A percentile compares a stretch with the other conserved stretches of the same genome.
phyloP scores from a whole-genome alignment of 2,888 invertebrate species.

The Papilio gigon region DNA sequence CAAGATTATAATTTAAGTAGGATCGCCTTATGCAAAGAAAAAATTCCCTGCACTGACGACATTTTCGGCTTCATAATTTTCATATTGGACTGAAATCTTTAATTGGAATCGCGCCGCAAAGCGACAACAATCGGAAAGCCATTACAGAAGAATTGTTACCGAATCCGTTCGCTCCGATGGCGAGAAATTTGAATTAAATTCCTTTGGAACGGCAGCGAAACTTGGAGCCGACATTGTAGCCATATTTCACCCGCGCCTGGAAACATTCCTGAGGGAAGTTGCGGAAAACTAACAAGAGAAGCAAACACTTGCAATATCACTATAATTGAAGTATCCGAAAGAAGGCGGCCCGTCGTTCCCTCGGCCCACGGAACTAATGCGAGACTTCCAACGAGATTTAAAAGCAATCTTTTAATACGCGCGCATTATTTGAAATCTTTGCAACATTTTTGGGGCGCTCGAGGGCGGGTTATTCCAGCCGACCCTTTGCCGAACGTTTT shows the following conservation, averaged over 20 bases:
- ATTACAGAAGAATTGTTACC: slow-evolving; percentile 34
- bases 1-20: too few relatives aligned
- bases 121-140: slow-evolving; percentile 33
- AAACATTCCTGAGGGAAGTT: slow-evolving; percentile 10
- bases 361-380: slow-evolving; percentile 16
- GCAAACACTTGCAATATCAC: background rate
- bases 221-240: slow-evolving; percentile 22
- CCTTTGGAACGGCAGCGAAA: slow-evolving; percentile 23
- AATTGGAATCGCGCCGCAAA: background rate
- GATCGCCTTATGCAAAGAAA: background rate
- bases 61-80: background rate
- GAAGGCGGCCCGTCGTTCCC: too few relatives aligned
- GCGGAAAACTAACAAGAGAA: background rate
- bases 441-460: slow-evolving; percentile 42
- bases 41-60: background rate
- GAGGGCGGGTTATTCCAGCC: slow-evolving; percentile 51
- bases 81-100: background rate
- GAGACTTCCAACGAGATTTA: slow-evolving; percentile 18
- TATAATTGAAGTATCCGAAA: background rate
- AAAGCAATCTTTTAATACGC: slow-evolving; percentile 29
- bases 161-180: slow-evolving; percentile 16
- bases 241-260: slow-evolving; percentile 19
- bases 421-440: slow-evolving; percentile 17
- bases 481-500: slow-evolving; percentile 46
- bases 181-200: slow-evolving; percentile 38